Base-by-base conservation (phyloP, 2,113 vertebrate species). In the Phrynocephalus versicolor region DNA sequence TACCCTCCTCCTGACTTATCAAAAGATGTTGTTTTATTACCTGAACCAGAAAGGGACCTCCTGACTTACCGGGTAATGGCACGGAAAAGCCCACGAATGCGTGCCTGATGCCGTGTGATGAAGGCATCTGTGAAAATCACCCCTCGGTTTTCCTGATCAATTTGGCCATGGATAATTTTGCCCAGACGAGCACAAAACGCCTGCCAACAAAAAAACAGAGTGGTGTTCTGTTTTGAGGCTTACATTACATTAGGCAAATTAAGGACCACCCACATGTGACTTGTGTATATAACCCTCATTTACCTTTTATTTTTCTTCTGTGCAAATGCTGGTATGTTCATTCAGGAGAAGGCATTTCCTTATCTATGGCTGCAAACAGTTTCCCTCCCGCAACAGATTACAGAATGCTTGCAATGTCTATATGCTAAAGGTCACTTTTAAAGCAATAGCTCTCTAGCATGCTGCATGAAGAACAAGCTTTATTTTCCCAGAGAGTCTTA, bases 121-220 rank as follows among this genome's bases (percentile, higher is more conserved):
- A 98, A 99, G 10, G 97, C 97, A 45, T 98, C 97, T 1, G 99
- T 99, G 70, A 98, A 99, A 93, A 99, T 98, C 73, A 99, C 95
- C 15, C 98, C 98, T 83, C 89, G 95, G 89, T 97, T 98, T 91
- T 97, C 98, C 93, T 97, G 97, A 94, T 99, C 98, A 88, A 99
- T 95, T 4, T 97, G 97, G 76, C 98, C 99, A 30, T 94, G 96
- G 93, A 99, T 98, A 70, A 98, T 96, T 91, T 91, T 97, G 60
- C 97, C 98, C 18, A 99, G 95, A 86, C 98, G 96, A 57, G 92
- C 96, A 25, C 96, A 97, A 86, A 99, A 85, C 86, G 97, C 97
- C 98, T 99, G 88, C 2, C 74, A 91, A 83, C 45, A 89, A 78
- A 88, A 89, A 81, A 19, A 73, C 3, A 77, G n/a, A n/a, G n/a